A percentile compares a stretch with the other conserved stretches of the same genome.
Conservation (phyloP, 92 coral and sea anemone species). For the Porites divaricata region DNA sequence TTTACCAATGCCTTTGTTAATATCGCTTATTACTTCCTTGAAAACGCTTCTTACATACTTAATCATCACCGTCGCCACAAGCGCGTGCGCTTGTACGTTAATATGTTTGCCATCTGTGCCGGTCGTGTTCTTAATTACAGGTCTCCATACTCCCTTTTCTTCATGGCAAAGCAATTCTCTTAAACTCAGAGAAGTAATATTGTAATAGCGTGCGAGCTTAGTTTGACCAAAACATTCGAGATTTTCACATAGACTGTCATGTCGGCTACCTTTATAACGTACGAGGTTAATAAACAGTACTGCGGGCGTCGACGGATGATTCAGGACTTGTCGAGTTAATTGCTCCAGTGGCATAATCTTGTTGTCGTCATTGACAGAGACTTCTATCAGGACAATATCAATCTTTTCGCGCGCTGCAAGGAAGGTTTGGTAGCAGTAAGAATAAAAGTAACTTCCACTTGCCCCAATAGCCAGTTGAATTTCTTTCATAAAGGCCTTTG, state of each 20-base stretch:
- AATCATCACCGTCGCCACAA: conserved; percentile 53
- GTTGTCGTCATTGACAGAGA: conserved; percentile 46
- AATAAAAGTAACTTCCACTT: conserved; percentile 69
- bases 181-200: conserved; percentile 64
- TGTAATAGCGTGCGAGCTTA: conserved; percentile 50
- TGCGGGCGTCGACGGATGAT: conserved; percentile 61
- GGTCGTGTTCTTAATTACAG: conserved; percentile 26
- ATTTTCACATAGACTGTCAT: conserved; percentile 33
- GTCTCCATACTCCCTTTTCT: conserved; percentile 19
- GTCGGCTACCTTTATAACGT: neutral
- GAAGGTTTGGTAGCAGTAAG: conserved; percentile 75
- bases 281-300: conserved; percentile 69
- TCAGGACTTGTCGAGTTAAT: conserved; percentile 61
- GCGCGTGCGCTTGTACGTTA: conserved; percentile 68
- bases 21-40: neutral
- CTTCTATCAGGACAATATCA: no score
- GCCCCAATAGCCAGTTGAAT: conserved; percentile 57
- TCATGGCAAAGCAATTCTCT: conserved; percentile 56
- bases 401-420: conserved; percentile 10
- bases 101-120: conserved; percentile 60
- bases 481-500: conserved; percentile 17
- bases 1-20: neutral
- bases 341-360: conserved; percentile 72
- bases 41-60: conserved; percentile 22
- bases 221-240: conserved; percentile 65